Conservation (phyloP, 2,888 invertebrate genomes). For the Diplolepis rosae region DNA sequence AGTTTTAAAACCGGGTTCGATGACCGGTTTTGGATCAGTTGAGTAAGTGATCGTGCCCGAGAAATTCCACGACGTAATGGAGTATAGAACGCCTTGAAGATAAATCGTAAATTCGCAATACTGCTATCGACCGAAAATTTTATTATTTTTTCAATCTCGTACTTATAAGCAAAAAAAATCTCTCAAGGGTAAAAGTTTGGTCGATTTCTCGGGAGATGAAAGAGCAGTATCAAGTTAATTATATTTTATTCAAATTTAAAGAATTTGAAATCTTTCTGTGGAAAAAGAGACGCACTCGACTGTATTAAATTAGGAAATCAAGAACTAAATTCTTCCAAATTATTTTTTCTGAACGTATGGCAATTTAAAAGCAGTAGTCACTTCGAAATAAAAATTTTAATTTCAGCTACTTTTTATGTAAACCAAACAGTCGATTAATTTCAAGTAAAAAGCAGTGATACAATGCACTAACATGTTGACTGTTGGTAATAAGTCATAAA, state of each 20-base stretch:
- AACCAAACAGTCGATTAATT: background rate
- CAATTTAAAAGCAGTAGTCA: no score
- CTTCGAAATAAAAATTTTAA: background rate
- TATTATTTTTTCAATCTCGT: no score
- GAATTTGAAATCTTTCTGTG: no score
- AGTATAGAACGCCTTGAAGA: constrained; percentile 8
- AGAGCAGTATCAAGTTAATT: no score
- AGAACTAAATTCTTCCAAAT: no score
- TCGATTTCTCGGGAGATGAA: no score
- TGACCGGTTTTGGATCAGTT: constrained; percentile 53
- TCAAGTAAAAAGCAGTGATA: background rate
- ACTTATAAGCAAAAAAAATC: no score
- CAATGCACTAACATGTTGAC: constrained; percentile 10
- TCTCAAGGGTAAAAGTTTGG: no score
- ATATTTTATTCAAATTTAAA: no score
- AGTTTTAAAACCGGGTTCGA: constrained; percentile 49
- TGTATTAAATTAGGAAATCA: no score
- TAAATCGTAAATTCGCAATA: constrained; percentile 10
- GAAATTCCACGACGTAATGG: constrained; percentile 9
- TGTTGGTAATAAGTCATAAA: constrained; percentile 21
- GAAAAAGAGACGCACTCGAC: no score
- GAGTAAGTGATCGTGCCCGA: constrained; percentile 30
- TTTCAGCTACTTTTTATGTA: background rate
- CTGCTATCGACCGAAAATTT: background rate
- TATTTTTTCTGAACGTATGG: no score